Evolutionary conservation across 2,888 invertebrate species (phyloP), one percentile per base, ranked within the genome.

Genomic region (Dasypogon diadema): DNA sequence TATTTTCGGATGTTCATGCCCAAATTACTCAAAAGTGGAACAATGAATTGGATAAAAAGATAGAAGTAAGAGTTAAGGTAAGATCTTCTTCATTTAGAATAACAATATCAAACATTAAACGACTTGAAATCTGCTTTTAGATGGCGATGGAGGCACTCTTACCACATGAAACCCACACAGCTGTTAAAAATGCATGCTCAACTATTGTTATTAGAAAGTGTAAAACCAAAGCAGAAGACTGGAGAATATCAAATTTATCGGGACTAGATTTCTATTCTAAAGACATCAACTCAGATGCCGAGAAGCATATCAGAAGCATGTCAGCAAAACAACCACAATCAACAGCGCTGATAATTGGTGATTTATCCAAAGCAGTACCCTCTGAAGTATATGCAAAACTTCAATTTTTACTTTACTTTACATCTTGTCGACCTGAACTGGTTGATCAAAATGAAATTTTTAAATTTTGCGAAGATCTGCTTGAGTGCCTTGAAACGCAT

Each of bases 161-260:
- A 48, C 87, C 90, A 0, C 84, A 87, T 21, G 90, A 90, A 77
- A 87, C 88, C 16, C 82, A 87, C 30, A 80, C 82, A 0, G 83
- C 87, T 51, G 87, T 90, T 1, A 87, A 87, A 78, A 82, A 85
- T 24, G 88, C 88, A 51, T 91, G 90, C 78, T 80, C 84, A 0
- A 82, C 87, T 21, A 85, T 91, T 26, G 85, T 90, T 1, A 83
- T 83, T 0, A 86, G 87, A 78, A 87, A 87, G 80, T 88, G 89
- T 4, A 81, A 82, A 46, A 86, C 87, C 14, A 87, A 89, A 65
- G 86, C 90, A 21, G 82, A 86, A 54, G 87, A 89, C 30, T 91
- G 91, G 91, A 85, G 88, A 1, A 83, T 86, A 18, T 84, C 87
- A 0, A 89, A 90, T 78, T 82, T 89, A 0, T 83, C 80, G 55